Conservation (phyloP, 1,140 invertebrate species). For the Cyrtorhinus lividipennis region DNA sequence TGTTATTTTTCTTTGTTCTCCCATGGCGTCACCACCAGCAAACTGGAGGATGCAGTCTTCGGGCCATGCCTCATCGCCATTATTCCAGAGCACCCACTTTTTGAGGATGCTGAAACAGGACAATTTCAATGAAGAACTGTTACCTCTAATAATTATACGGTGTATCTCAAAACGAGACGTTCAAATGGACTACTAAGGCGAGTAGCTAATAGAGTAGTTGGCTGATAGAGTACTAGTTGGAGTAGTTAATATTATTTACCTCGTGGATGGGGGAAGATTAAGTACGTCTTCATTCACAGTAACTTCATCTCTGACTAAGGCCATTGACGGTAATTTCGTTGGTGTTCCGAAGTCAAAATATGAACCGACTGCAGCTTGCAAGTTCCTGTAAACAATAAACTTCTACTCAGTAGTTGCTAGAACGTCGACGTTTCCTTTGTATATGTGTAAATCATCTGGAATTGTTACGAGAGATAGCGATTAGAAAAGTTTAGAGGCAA, state of each 20-base stretch:
- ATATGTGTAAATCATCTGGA: too few species aligned
- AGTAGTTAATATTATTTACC: too few species aligned
- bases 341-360: constrained; percentile 77
- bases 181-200: too few species aligned
- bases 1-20: constrained; percentile 34
- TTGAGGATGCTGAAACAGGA: constrained; percentile 51
- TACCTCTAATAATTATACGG: too few species aligned
- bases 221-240: too few species aligned
- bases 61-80: constrained; percentile 63
- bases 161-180: too few species aligned
- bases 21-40: constrained; percentile 43
- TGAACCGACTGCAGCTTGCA: constrained; percentile 87
- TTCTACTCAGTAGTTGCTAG: neutral
- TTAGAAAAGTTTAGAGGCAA: too few species aligned
- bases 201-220: too few species aligned
- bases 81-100: constrained; percentile 67
- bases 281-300: constrained; percentile 57
- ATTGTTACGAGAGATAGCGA: too few species aligned
- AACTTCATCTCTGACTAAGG: constrained; percentile 57
- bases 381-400: constrained; percentile 56
- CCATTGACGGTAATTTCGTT: constrained; percentile 55
- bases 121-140: too few species aligned
- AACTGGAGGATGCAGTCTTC: constrained; percentile 55
- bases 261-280: constrained; percentile 44
- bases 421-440: too few species aligned